Base-by-base conservation (phyloP, 37 sponge, comb jelly and placozoan species). In the Halisarca cf. caerulea region DNA sequence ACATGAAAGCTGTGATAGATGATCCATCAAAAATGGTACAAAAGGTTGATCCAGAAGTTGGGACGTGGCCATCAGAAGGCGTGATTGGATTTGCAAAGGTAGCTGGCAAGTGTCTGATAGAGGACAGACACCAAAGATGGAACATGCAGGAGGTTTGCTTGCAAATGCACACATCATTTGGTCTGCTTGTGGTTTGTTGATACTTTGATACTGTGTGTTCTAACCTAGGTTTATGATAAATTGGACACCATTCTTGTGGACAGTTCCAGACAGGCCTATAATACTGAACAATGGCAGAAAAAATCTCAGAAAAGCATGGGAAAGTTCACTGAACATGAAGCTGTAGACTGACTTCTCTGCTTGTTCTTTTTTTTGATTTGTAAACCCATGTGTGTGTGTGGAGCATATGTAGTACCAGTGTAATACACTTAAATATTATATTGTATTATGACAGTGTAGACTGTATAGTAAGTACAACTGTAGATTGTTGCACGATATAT, bases 21-120 rank as follows among this genome's bases (percentile, higher is more conserved):
- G 25, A 82, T 30, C 35, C 70, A 27, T 79, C 24, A 27, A 83
- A 66, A 41, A 25, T 94, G 84, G 66, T 88, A 21, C 82, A 80
- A 44, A 86, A 85, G 75, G 80, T 94, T 8, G 94, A 94, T 62
- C 70, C 85, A 28, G 69, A 82, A 58, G 92, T 91, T 40, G 94
- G 94, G 5, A 68, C 84, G 43, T 94, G 94, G 94, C 94, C 94
- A 7, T 86, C 89, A 0, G 71, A 82, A 28, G 85, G 91, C 18
- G 86, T 90, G 44, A 35, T 94, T n/a, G 68, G 35, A 0, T 82
- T 94, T 11, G 87, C 84, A 37, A 32, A 47, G 0, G 75, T 90
- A 39, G 94, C 94, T 35, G 81, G 68, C 41, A 35, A 71, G 51
- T 89, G 94, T 58, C 71, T 94, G 0, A 82, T 87, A 25, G 80